Evolutionary conservation across 2,797 vertebrate species (phyloP).

Genomic region (Tiaroga cobitis): DNA sequence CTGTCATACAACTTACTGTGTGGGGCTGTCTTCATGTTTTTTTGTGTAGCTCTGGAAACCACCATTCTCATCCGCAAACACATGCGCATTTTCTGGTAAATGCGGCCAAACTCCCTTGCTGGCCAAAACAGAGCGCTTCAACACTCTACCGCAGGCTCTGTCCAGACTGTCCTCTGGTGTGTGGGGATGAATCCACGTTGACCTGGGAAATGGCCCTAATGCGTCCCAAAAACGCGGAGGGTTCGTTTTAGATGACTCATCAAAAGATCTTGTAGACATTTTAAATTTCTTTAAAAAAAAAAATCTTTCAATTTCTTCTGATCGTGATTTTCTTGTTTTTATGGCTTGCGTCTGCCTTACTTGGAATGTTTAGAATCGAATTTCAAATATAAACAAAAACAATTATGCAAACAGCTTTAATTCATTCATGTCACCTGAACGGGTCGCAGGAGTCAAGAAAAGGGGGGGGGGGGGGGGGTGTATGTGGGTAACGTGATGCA

Average conservation of each 20-base stretch:
- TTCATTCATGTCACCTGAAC: not conserved
- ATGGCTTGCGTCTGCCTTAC: not conserved
- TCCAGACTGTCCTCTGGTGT: conserved; percentile 79
- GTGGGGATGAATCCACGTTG: conserved; percentile 79
- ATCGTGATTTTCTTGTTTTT: not conserved
- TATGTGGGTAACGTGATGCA: not conserved
- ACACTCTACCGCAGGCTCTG: conserved; percentile 77
- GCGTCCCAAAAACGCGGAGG: conserved; percentile 57
- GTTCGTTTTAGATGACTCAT: conserved; percentile 4
- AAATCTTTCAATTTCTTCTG: too few species aligned
- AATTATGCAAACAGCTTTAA: not conserved
- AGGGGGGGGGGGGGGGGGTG: too few species aligned
- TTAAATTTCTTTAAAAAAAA: too few species aligned
- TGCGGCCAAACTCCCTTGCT: conserved; percentile 22
- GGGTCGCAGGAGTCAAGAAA: not conserved
- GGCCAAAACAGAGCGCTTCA: conserved; percentile 71
- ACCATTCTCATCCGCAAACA: not conserved
- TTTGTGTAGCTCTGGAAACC: not conserved
- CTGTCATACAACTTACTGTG: not conserved
- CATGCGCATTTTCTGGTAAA: not conserved
- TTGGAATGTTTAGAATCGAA: not conserved
- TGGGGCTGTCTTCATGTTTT: not conserved
- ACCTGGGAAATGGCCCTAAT: conserved; percentile 79
- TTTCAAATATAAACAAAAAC: conserved; percentile 42
- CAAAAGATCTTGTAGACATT: not conserved